Evolutionary conservation across 64 coral and sea anemone species (phyloP).

Genomic region (Stichodactyla mertensii): DNA sequence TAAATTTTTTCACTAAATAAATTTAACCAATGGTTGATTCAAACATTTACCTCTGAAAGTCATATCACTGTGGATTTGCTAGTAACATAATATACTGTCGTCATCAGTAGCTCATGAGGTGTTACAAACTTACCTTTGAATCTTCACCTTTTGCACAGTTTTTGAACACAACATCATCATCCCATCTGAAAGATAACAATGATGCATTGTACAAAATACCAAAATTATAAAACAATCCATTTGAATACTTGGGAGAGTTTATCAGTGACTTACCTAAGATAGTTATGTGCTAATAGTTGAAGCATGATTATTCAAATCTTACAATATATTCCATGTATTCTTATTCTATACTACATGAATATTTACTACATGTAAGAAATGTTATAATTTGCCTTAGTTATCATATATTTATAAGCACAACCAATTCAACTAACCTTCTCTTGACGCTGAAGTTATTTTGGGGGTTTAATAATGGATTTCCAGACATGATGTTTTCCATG

Average conservation of each 20-base stretch:
- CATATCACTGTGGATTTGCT: too few relatives aligned
- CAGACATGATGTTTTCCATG: conserved; percentile 96
- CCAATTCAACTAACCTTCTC: conserved; percentile 52
- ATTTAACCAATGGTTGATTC: too few relatives aligned
- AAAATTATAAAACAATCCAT: too few relatives aligned
- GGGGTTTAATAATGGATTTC: conserved; percentile 87
- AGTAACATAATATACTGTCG: conserved; percentile 57
- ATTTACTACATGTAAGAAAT: too few relatives aligned
- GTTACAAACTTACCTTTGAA: conserved; percentile 56
- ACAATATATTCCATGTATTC: too few relatives aligned
- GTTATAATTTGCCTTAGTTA: neutral
- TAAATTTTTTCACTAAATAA: too few relatives aligned
- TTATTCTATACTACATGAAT: too few relatives aligned
- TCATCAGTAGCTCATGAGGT: neutral
- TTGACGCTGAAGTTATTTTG: conserved; percentile 92
- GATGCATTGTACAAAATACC: neutral
- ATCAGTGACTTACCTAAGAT: too few relatives aligned
- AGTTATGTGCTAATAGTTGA: too few relatives aligned
- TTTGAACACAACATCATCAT: conserved; percentile 99
- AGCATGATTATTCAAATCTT: too few relatives aligned
- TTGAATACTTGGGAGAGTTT: too few relatives aligned
- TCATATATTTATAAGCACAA: neutral
- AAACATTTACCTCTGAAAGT: too few relatives aligned
- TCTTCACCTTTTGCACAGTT: conserved; percentile 97
- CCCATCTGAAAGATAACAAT: conserved; percentile 61